These are phyloP conservation scores for Lonchura striata DNA, from an alignment of 2,113 vertebrate species.

Conservation along the genomic window DNA sequence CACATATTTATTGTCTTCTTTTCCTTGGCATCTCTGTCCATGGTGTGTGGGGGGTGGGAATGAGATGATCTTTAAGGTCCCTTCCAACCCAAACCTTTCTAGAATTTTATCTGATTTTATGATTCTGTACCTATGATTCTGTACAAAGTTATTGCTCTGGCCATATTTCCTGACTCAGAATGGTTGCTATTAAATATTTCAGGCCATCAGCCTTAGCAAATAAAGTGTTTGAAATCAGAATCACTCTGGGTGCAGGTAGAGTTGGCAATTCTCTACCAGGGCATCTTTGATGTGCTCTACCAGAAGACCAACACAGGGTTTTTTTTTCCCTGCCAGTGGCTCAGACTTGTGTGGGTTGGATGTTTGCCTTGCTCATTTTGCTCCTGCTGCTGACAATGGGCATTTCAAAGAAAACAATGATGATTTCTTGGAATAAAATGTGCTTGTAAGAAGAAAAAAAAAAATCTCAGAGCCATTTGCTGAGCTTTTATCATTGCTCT, in stretches of 20 bases:
- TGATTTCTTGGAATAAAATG: constrained; percentile 44
- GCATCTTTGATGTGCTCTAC: background rate
- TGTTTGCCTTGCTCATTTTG: background rate
- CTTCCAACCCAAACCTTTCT: background rate
- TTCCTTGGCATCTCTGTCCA: background rate
- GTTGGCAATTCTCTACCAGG: background rate
- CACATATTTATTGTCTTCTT: background rate
- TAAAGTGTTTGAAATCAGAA: background rate
- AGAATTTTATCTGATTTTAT: background rate
- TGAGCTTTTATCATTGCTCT: constrained; percentile 42
- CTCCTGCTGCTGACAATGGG: constrained; percentile 32
- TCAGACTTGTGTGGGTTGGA: background rate
- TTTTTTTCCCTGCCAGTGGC: background rate
- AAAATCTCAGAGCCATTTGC: constrained; percentile 33
- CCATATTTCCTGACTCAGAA: background rate
- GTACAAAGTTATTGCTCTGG: background rate
- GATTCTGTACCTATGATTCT: background rate
- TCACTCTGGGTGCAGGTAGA: background rate
- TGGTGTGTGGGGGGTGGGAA: rapidly evolving
- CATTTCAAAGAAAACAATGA: constrained; percentile 44
- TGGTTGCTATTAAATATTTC: background rate
- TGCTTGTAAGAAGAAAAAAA: background rate
- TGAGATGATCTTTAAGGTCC: too few relatives aligned
- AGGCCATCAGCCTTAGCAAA: background rate
- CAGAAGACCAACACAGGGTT: rapidly evolving